Conservation (phyloP, 1,140 invertebrate genomes). For the Frieseomelitta varia region DNA sequence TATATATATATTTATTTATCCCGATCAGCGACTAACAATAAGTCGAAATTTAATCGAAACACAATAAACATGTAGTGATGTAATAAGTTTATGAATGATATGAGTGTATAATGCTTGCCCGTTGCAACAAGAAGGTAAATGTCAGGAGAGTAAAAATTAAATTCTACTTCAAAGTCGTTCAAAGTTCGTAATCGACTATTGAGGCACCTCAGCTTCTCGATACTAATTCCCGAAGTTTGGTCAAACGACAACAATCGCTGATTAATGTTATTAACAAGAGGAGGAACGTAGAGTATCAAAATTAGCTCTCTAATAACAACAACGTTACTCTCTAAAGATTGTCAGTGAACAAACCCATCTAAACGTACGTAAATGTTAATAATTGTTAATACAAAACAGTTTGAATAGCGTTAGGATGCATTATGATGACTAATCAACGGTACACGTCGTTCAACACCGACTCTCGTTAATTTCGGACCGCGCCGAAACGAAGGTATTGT, state of each 20-base stretch:
- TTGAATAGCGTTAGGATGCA: conserved; percentile 33
- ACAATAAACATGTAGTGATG: not conserved
- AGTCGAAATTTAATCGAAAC: not conserved
- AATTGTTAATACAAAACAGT: conserved; percentile 20
- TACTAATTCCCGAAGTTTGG: not conserved
- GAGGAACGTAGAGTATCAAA: not conserved
- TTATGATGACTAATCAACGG: conserved; percentile 21
- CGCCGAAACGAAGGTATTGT: too few species aligned
- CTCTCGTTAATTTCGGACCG: not conserved
- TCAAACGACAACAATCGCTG: not conserved
- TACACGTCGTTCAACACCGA: conserved; percentile 16
- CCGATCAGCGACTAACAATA: not conserved
- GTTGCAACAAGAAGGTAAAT: not conserved
- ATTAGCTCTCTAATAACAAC: conserved; percentile 3
- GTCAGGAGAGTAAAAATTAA: not conserved
- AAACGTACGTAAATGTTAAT: conserved; percentile 16
- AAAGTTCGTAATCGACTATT: not conserved
- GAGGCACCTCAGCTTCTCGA: conserved; percentile 49
- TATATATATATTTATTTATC: not conserved
- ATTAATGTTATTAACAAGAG: not conserved
- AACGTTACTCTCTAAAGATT: not conserved
- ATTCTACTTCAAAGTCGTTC: not conserved
- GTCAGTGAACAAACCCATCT: conserved; percentile 15
- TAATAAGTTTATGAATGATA: conserved; percentile 33
- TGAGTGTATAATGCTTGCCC: conserved; percentile 23